Conservation (phyloP, 2,888 invertebrate genomes). For the Eupithecia inturbata region DNA sequence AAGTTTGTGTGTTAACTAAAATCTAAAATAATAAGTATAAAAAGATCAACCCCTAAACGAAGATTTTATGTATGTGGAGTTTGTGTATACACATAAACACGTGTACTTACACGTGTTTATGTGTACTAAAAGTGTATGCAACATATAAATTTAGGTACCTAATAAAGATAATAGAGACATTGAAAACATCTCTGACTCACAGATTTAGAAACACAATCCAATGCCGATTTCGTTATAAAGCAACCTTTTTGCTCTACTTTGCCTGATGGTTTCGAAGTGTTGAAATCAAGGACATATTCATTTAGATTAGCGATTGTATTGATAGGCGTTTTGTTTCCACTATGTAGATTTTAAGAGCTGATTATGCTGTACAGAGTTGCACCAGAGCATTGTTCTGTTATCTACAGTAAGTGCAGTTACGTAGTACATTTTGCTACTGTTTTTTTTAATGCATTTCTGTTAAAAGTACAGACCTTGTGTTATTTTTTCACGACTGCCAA, state of each 20-base stretch:
- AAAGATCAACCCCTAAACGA: too few relatives aligned
- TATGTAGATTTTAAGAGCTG: slow-evolving; percentile 59
- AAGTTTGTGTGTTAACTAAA: too few relatives aligned
- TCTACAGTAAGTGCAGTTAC: not conserved
- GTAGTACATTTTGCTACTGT: not conserved
- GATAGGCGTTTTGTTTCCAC: slow-evolving; percentile 66
- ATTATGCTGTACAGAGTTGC: slow-evolving; percentile 50
- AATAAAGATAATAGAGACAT: not conserved
- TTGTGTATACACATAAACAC: too few relatives aligned
- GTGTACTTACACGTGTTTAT: too few relatives aligned
- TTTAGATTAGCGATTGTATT: slow-evolving; percentile 68
- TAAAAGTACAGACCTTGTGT: not conserved
- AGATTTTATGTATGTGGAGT: too few relatives aligned
- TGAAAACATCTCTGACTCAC: slow-evolving; percentile 11
- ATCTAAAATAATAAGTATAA: too few relatives aligned
- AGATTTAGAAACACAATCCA: slow-evolving; percentile 37
- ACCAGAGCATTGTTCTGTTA: slow-evolving; percentile 32
- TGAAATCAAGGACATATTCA: slow-evolving; percentile 67
- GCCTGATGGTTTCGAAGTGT: slow-evolving; percentile 48
- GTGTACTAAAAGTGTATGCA: too few relatives aligned
- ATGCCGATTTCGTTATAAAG: slow-evolving; percentile 37
- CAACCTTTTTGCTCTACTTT: slow-evolving; percentile 39
- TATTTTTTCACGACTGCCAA: not conserved
- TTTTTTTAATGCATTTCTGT: not conserved
- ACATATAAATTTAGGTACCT: too few relatives aligned